Conservation (phyloP, 2,113 vertebrate genomes). For the Malurus cyaneus region DNA sequence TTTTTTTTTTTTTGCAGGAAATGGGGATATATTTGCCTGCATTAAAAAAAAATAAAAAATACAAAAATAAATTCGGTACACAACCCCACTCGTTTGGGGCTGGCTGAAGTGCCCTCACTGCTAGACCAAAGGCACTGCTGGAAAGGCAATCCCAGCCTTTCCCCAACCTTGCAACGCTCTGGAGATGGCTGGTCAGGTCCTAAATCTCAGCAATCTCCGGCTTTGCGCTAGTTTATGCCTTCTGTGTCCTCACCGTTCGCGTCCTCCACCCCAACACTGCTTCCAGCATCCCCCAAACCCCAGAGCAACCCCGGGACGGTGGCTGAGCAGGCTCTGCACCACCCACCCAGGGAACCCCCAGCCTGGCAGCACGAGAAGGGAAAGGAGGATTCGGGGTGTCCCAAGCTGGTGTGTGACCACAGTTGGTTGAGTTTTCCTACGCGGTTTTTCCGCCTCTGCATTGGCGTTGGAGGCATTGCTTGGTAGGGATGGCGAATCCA, state of each 20-base stretch:
- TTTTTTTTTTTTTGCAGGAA: slow-evolving; percentile 33
- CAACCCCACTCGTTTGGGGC: background rate
- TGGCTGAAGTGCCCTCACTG: slow-evolving; percentile 54
- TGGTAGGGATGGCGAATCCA: background rate
- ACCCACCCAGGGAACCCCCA: background rate
- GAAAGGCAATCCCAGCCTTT: slow-evolving; percentile 12
- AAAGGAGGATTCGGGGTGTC: background rate
- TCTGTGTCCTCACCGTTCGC: background rate
- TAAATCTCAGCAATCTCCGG: slow-evolving; percentile 55
- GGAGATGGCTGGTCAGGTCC: slow-evolving; percentile 45
- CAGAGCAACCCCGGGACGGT: fast-evolving
- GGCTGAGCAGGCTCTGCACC: slow-evolving; percentile 47
- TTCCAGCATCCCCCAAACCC: background rate
- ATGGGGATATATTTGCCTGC: slow-evolving; percentile 57
- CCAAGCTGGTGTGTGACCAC: background rate
- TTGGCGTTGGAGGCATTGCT: background rate
- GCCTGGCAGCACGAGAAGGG: background rate
- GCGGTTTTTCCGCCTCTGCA: background rate
- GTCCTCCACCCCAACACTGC: background rate
- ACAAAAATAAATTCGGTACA: background rate
- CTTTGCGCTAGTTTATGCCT: slow-evolving; percentile 11
- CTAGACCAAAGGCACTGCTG: slow-evolving; percentile 57
- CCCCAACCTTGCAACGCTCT: background rate
- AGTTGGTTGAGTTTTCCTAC: background rate
- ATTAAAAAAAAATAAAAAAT: background rate